Conservation (phyloP, 2,113 vertebrate species). For the Taurulus bubalis region DNA sequence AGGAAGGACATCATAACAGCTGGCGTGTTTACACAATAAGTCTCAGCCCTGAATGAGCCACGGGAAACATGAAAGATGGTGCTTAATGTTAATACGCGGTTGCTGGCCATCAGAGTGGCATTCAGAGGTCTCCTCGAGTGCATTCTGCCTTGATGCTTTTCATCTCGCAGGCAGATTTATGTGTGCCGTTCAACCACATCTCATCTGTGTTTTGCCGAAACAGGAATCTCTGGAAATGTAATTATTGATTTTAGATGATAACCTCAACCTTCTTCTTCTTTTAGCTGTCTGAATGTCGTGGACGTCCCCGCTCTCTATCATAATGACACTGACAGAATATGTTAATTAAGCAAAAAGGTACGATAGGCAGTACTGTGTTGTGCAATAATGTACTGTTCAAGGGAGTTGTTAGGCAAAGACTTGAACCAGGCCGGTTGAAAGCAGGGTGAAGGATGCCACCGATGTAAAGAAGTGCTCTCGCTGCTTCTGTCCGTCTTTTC, state of each 20-base stretch:
- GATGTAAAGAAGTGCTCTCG: too few species aligned
- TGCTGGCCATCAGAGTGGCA: constrained; percentile 33
- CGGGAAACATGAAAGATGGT: constrained; percentile 35
- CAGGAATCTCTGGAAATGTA: constrained; percentile 15
- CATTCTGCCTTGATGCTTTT: constrained; percentile 39
- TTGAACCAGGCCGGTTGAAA: too few species aligned
- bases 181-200: constrained; percentile 8
- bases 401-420: too few species aligned
- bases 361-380: too few species aligned
- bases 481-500: too few species aligned
- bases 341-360: too few species aligned
- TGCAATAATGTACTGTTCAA: too few species aligned
- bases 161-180: constrained; percentile 32
- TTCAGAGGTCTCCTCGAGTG: constrained; percentile 43
- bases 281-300: constrained; percentile 10
- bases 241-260: constrained; percentile 20
- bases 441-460: too few species aligned
- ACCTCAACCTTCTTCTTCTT: background rate
- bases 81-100: constrained; percentile 50
- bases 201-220: constrained; percentile 30
- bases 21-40: constrained; percentile 31
- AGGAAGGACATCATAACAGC: constrained; percentile 17
- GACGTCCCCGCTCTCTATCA: background rate
- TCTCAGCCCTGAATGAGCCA: constrained; percentile 33
- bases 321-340: background rate